Base-by-base conservation (phyloP, 2,888 invertebrate species). In the Piscicola geometra region DNA sequence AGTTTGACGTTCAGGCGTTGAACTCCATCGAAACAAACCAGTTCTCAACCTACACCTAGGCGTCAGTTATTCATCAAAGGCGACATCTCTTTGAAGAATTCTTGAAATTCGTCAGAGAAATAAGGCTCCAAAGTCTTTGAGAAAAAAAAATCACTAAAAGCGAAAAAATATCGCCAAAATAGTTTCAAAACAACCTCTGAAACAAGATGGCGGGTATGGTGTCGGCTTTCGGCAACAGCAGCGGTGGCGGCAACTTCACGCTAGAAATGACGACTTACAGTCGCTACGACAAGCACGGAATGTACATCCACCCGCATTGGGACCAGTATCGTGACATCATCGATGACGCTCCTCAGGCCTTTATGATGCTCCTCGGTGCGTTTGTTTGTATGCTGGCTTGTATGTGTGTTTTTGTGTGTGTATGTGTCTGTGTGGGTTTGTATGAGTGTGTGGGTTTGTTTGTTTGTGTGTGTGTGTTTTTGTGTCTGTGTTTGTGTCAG, bases 241-340 rank as follows among this genome's bases (percentile, higher is more conserved):
- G 1, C 69, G 3, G 64, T n/a, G 30, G 64, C 64, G 30, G 30
- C 67, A 67, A 33, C 67, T 21, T 67, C 32, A n/a, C 28, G 25
- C 36, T 18, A n/a, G 36, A 69, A 32, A 35, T 36, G 36, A 73
- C 73, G 1, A 73, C 73, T 1, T 35, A 32, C 36, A 73, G 64
- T n/a, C 47, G 73, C 18, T 73, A 73, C 64, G 73, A 73, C 60
- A 56, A 64, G 28, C 73, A 73, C 64, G 73, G 73, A 32, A 47
- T 64, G 35, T 73, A 73, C 73, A 56, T 73, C 35, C 73, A 73
- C 33, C 73, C 73, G 1, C 73, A 73, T 36, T 73, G 73, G 73
- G 73, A 73, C 64, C 73, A 73, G 64, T 73, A 73, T 36, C 28
- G 64, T 30, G 64, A 73, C 33, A 52, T 73, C 36, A 73, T 73